These are phyloP conservation scores for Laticauda laticaudata DNA, from an alignment of 2,113 vertebrate species.

Conservation along the genomic window DNA sequence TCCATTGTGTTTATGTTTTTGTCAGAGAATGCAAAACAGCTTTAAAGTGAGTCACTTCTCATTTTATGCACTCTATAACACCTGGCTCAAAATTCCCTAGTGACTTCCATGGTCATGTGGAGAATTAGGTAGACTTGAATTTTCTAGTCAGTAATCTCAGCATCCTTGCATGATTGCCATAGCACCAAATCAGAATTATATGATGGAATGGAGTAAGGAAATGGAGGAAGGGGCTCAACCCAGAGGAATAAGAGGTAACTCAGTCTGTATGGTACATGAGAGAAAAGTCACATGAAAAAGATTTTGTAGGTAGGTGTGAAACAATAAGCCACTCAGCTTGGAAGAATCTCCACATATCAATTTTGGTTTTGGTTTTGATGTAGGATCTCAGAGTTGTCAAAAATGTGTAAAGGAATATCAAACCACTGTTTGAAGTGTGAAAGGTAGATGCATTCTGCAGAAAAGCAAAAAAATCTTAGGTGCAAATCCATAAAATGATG, in stretches of 20 bases:
- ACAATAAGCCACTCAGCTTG: neutral
- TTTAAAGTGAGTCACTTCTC: neutral
- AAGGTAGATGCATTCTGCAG: neutral
- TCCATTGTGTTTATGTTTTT: neutral
- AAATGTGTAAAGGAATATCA: neutral
- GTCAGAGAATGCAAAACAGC: neutral
- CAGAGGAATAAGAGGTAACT: no score
- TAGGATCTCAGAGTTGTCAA: neutral
- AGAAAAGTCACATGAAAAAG: neutral
- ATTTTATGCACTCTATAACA: neutral
- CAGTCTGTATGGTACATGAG: neutral
- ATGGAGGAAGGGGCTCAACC: neutral
- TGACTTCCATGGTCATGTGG: neutral
- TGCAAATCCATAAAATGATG: neutral
- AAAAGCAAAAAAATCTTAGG: neutral
- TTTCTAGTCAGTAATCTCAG: neutral
- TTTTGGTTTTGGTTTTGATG: neutral
- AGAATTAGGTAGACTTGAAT: neutral
- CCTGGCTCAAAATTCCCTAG: neutral
- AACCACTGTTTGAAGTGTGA: neutral
- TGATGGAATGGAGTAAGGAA: neutral
- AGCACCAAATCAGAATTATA: neutral
- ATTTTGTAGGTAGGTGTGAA: neutral
- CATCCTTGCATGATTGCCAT: neutral
- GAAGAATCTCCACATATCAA: neutral